Evolutionary conservation across 1,140 invertebrate genomes (phyloP), one percentile per base, ranked within the genome.

Genomic region (Eumeta japonica): DNA sequence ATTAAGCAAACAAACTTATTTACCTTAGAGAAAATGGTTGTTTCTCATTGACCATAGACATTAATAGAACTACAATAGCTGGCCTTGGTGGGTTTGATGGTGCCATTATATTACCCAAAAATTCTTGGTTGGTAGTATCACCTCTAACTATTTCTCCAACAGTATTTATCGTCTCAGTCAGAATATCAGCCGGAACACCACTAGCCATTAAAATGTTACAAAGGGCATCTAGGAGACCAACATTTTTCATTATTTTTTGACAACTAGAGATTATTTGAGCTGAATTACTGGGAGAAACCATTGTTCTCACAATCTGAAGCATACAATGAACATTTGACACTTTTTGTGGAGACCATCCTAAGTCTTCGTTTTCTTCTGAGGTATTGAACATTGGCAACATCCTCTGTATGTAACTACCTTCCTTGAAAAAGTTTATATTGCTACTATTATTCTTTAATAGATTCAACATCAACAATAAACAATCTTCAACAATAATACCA

Each of bases 31-130:
- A 71, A 62, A 98, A 91, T 10, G 93, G 88, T 66, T 99, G 97
- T 62, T 97, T 97, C 56, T 99, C 96, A 70, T 97, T 97, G 2
- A 98, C 92, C 94, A 99, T 98, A 0, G 94, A 97, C 89, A 98
- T 94, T 9, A 99, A 68, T 5, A 99, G 76, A 28, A 98, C 89
- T 0, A 98, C 88, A 31, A 99, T 88, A 1, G 91, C 93, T 1
- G 96, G 90, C 32, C 90, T 83, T 10, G 95, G 91, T 19, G 95
- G 94, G 58, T 82, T 89, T 10, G 89, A 91, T 0, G 94, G 94
- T 0, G 95, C 94, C 76, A 90, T 85, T n/a, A 98, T 89, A 43
- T 82, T 84, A 1, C 88, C 85, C 58, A 99, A 86, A 62, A 90
- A 92, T 54, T 95, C 89, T 77, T 99, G 97, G 75, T 98, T 98